phyloP scores from a whole-genome alignment of 1,140 invertebrate species.

The Delia radicum region DNA sequence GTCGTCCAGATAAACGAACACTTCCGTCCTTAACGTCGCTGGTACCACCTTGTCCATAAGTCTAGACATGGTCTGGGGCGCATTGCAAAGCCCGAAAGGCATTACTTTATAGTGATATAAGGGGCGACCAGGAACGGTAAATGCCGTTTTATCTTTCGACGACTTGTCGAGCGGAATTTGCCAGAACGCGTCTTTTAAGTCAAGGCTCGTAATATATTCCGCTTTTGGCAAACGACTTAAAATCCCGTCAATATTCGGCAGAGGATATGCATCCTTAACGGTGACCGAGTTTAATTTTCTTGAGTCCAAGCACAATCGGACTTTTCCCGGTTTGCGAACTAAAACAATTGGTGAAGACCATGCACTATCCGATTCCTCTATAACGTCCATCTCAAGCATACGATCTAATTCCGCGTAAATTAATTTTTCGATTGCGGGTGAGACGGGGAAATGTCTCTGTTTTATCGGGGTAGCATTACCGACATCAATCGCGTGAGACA shows the following conservation, averaged over 20 bases:
- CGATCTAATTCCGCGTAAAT: slow-evolving; percentile 26
- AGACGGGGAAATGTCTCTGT: slow-evolving; percentile 29
- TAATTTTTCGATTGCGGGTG: slow-evolving; percentile 30
- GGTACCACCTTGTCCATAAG: slow-evolving; percentile 21
- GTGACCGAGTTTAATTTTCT: slow-evolving; percentile 21
- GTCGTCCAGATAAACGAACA: slow-evolving; percentile 28
- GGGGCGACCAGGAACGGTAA: slow-evolving; percentile 20
- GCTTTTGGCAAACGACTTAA: slow-evolving; percentile 26
- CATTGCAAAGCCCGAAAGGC: slow-evolving; percentile 19
- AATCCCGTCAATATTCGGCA: slow-evolving; percentile 25
- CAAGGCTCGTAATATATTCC: slow-evolving; percentile 15
- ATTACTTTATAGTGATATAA: slow-evolving; percentile 14
- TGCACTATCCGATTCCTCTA: slow-evolving; percentile 27
- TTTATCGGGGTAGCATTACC: not conserved
- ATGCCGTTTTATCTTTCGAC: slow-evolving; percentile 23
- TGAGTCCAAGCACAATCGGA: slow-evolving; percentile 23
- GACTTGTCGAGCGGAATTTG: slow-evolving; percentile 12
- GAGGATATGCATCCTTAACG: slow-evolving; percentile 25
- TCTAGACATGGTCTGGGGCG: not conserved
- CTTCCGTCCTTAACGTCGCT: slow-evolving; percentile 8
- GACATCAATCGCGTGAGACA: slow-evolving; percentile 1
- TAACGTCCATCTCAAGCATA: slow-evolving; percentile 28
- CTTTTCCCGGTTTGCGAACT: slow-evolving; percentile 19
- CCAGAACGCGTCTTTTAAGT: slow-evolving; percentile 23
- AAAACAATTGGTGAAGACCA: slow-evolving; percentile 29